Evolutionary conservation across 2,113 vertebrate genomes (phyloP).

Genomic region (Fregetta grallaria): DNA sequence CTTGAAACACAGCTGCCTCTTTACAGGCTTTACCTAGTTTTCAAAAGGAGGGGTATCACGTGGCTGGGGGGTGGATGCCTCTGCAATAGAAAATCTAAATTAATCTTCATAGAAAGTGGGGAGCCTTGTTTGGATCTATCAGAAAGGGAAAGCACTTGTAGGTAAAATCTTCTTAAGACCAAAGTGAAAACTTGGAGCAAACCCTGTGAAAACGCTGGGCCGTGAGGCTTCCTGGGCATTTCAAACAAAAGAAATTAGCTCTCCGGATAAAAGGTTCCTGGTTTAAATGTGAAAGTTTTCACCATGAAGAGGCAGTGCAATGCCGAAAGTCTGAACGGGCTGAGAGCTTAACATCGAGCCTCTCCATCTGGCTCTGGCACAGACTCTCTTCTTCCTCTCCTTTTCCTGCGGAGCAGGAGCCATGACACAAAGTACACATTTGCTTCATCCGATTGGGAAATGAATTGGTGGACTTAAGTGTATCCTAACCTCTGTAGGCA

Average conservation of each 20-base stretch:
- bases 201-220: slow-evolving; percentile 51
- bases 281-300: slow-evolving; percentile 36
- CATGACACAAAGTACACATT: accelerated
- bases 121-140: slow-evolving; percentile 59
- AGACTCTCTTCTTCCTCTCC: not conserved
- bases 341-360: not conserved
- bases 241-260: slow-evolving; percentile 54
- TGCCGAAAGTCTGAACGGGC: not conserved
- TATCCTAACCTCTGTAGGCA: not conserved
- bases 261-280: not conserved
- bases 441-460: not conserved
- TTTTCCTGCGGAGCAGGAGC: not conserved
- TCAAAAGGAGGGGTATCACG: slow-evolving; percentile 65
- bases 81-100: slow-evolving; percentile 71
- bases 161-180: slow-evolving; percentile 71
- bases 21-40: slow-evolving; percentile 63
- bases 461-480: not conserved
- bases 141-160: slow-evolving; percentile 69
- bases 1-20: slow-evolving; percentile 73
- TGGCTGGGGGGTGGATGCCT: slow-evolving; percentile 42
- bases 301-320: not conserved
- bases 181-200: slow-evolving; percentile 47
- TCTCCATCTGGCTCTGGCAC: not conserved
- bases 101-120: slow-evolving; percentile 70
- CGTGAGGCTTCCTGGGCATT: not conserved